phyloP scores from a whole-genome alignment of 2,888 invertebrate genomes.

The Odontocolon sp. region DNA sequence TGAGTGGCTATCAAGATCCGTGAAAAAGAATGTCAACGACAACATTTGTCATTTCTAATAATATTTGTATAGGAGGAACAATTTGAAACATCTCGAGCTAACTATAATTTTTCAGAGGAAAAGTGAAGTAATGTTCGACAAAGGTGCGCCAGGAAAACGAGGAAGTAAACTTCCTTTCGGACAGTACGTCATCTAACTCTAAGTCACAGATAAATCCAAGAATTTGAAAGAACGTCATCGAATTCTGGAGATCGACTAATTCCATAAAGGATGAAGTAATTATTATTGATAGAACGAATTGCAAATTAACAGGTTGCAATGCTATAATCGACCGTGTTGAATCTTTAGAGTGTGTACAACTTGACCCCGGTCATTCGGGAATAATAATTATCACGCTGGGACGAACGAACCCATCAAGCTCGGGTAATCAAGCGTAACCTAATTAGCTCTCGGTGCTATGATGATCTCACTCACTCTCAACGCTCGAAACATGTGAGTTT shows the following conservation, averaged over 20 bases:
- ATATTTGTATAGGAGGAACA: too few relatives aligned
- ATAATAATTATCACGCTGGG: slow-evolving; percentile 31
- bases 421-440: slow-evolving; percentile 34
- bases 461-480: background rate
- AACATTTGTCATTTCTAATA: too few relatives aligned
- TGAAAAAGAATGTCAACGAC: too few relatives aligned
- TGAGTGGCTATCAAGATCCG: too few relatives aligned
- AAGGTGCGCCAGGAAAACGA: slow-evolving; percentile 35
- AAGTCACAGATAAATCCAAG: slow-evolving; percentile 5
- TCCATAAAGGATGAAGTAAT: too few relatives aligned
- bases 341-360: background rate
- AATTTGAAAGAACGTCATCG: background rate
- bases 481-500: background rate
- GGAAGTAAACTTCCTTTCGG: slow-evolving; percentile 33
- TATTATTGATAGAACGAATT: too few relatives aligned
- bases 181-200: slow-evolving; percentile 4
- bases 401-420: slow-evolving; percentile 24
- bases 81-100: too few relatives aligned
- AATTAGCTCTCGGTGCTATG: slow-evolving; percentile 23
- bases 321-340: slow-evolving; percentile 8
- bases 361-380: slow-evolving; percentile 12
- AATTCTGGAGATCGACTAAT: too few relatives aligned
- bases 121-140: background rate
- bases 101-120: slow-evolving; percentile 17
- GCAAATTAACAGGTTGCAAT: background rate